Evolutionary conservation across 2,113 vertebrate genomes (phyloP).

Genomic region (Urocolius indicus): DNA sequence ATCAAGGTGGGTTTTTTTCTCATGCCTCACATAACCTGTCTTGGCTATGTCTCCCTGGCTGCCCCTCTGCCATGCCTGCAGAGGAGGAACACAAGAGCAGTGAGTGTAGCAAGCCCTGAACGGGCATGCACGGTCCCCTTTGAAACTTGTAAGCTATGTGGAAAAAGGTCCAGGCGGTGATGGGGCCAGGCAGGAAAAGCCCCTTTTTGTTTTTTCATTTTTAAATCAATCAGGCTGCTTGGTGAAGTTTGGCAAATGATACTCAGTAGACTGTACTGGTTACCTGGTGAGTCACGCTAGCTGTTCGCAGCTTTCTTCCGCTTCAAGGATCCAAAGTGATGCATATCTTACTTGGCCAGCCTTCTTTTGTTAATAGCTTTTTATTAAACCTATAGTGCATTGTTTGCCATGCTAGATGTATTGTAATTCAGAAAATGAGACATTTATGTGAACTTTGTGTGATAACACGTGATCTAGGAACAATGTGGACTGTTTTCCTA

Average conservation of each 20-base stretch:
- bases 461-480: background rate
- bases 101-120: background rate
- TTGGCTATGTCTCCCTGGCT: accelerated
- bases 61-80: background rate
- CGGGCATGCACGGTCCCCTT: accelerated
- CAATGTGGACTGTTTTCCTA: background rate
- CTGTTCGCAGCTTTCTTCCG: background rate
- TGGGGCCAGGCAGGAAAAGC: background rate
- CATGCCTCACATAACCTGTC: accelerated
- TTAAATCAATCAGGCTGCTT: background rate
- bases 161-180: background rate
- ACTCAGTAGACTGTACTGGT: accelerated
- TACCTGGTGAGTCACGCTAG: background rate
- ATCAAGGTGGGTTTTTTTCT: background rate
- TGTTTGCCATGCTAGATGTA: background rate
- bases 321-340: background rate
- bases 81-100: background rate
- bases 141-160: background rate
- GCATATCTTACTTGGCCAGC: background rate
- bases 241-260: background rate
- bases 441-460: background rate
- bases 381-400: background rate
- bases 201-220: background rate
- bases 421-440: background rate
- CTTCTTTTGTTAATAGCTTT: background rate